These are phyloP conservation scores for Acutogordius australiensis DNA, from an alignment of 2,888 invertebrate species.

Conservation along the genomic window DNA sequence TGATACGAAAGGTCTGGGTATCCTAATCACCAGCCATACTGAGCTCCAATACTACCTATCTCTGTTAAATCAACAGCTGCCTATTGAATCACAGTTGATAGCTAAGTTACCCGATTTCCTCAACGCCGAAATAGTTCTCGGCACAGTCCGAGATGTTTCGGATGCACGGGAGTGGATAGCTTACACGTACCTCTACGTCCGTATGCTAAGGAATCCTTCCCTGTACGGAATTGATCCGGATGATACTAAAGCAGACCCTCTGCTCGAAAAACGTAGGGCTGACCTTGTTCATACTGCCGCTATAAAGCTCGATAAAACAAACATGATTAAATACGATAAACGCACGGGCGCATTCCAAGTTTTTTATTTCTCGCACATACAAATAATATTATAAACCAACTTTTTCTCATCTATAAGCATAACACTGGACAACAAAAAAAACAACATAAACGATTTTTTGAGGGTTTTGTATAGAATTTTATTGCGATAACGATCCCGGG, in stretches of 20 bases:
- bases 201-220: conserved; percentile 64
- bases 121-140: conserved; percentile 85
- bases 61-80: conserved; percentile 79
- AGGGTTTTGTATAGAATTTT: too few relatives aligned
- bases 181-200: conserved; percentile 74
- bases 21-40: conserved; percentile 87
- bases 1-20: conserved; percentile 80
- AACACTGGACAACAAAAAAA: too few relatives aligned
- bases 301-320: conserved; percentile 55
- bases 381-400: too few relatives aligned
- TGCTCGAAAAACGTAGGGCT: conserved; percentile 59
- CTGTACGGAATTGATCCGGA: conserved; percentile 42
- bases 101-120: conserved; percentile 74
- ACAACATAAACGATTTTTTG: too few relatives aligned
- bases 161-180: conserved; percentile 77
- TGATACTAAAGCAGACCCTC: conserved; percentile 41
- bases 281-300: conserved; percentile 87
- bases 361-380: too few relatives aligned
- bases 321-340: conserved; percentile 73
- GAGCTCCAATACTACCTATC: conserved; percentile 92
- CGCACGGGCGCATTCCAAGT: conserved; percentile 54
- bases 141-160: conserved; percentile 57
- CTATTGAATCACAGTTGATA: conserved; percentile 82
- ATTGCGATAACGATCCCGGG: too few relatives aligned
- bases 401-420: too few relatives aligned